Base-by-base conservation (phyloP, 2,113 vertebrate genomes). In the Pelecanus crispus region DNA sequence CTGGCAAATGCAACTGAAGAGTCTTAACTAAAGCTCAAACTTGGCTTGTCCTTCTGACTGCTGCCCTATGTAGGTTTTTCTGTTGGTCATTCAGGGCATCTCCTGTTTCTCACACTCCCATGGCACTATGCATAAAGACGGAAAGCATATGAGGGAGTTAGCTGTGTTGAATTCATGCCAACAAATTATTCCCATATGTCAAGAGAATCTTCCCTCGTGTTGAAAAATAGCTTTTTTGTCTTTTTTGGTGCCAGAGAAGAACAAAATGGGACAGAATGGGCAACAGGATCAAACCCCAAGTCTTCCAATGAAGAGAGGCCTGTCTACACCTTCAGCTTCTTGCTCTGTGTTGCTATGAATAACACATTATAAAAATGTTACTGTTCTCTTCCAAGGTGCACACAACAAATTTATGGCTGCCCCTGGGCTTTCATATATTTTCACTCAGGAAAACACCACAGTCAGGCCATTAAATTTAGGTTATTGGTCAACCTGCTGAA, bases 11-110 rank as follows among this genome's bases (percentile, higher is more conserved):
- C 53, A 85, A 65, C 68, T 18, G 18, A 79, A 75, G 52, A 86
- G 65, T 81, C 68, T 84, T 93, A 95, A 79, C 31, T 89, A 90
- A 88, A 93, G 68, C 40, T 95, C 86, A 91, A 52, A 85, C 56
- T 75, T 85, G 70, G 44, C 45, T 49, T 58, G 20, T 81, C 44
- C 40, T 59, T 84, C 67, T 67, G 45, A 67, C 49, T 79, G 53
- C 24, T 87, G 77, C 70, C 66, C 31, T 56, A 5, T 24, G 79
- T 58, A 74, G 28, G 14, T 49, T 94, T 65, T 85, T 77, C 61
- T 91, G 11, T 89, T 81, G 56, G 47, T 86, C 50, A 44, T 45
- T 93, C 13, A 32, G 61, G 34, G 45, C 40, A 82, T 53, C 61
- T 95, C 63, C 40, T 70, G 19, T 81, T 81, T 86, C 77, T 89